Conservation (phyloP, 2,113 vertebrate genomes). For the Calypte anna region DNA sequence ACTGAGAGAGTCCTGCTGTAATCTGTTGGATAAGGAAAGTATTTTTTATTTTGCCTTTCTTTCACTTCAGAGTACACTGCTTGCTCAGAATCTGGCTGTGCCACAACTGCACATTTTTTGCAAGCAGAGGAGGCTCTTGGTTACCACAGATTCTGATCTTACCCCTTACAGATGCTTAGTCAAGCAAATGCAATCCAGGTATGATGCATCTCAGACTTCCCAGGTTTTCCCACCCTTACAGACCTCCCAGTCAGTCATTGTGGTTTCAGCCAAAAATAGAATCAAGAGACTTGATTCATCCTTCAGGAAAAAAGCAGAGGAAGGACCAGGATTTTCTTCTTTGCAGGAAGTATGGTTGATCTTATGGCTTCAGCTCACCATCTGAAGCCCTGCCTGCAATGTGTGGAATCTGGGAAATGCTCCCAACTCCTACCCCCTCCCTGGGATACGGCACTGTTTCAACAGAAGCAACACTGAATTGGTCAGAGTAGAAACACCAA, state of each 20-base stretch:
- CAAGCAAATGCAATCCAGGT: conserved; percentile 21
- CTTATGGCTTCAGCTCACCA: not conserved
- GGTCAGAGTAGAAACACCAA: not conserved
- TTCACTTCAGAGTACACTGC: not conserved
- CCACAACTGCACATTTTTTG: conserved; percentile 43
- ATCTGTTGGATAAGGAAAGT: conserved; percentile 44
- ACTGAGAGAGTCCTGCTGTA: conserved; percentile 7
- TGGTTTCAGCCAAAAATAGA: conserved; percentile 28
- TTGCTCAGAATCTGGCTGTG: not conserved
- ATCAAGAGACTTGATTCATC: not conserved
- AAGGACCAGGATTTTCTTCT: not conserved
- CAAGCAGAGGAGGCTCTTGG: not conserved
- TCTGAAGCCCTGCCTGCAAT: not conserved
- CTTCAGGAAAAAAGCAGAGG: not conserved
- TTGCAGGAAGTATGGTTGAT: not conserved
- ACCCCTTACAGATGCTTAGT: conserved; percentile 8
- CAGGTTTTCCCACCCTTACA: not conserved
- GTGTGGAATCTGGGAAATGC: not conserved
- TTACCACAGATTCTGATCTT: conserved; percentile 23
- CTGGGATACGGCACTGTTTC: not conserved
- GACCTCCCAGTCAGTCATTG: not conserved
- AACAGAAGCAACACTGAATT: not conserved
- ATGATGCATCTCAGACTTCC: not conserved
- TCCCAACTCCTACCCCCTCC: not conserved
- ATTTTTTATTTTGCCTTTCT: conserved; percentile 36